phyloP scores from a whole-genome alignment of 1,140 invertebrate species.

The Sarcophaga peregrina region DNA sequence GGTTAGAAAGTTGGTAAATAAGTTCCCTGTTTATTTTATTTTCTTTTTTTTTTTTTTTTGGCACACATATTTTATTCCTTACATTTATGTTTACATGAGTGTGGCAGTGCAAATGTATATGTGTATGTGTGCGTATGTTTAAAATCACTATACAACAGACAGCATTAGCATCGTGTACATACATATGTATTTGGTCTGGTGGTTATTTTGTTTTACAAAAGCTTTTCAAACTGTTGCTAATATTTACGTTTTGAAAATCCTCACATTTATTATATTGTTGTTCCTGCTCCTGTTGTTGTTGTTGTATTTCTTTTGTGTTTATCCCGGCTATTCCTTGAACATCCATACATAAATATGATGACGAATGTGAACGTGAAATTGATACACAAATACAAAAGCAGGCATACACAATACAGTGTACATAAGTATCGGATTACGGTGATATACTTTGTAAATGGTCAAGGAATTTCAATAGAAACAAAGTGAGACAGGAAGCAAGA shows the following conservation, averaged over 20 bases:
- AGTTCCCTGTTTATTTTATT: too few relatives aligned
- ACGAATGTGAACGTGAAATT: not conserved
- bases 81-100: not conserved
- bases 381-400: not conserved
- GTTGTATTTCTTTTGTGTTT: not conserved
- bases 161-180: too few relatives aligned
- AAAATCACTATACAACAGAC: not conserved
- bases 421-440: too few relatives aligned
- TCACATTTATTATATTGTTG: not conserved
- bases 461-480: too few relatives aligned
- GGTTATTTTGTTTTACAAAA: not conserved
- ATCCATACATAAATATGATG: not conserved
- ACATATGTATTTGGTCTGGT: not conserved
- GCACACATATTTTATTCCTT: not conserved
- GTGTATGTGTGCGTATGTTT: not conserved
- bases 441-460: too few relatives aligned
- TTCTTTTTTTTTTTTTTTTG: too few relatives aligned
- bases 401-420: too few relatives aligned
- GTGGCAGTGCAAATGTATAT: not conserved
- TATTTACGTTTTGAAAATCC: not conserved
- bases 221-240: conserved; percentile 39
- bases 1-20: not conserved
- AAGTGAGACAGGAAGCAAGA: too few relatives aligned
- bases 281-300: not conserved
- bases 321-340: not conserved